Conservation (phyloP, 1,140 invertebrate species). For the Lysiphlebus fabarum region DNA sequence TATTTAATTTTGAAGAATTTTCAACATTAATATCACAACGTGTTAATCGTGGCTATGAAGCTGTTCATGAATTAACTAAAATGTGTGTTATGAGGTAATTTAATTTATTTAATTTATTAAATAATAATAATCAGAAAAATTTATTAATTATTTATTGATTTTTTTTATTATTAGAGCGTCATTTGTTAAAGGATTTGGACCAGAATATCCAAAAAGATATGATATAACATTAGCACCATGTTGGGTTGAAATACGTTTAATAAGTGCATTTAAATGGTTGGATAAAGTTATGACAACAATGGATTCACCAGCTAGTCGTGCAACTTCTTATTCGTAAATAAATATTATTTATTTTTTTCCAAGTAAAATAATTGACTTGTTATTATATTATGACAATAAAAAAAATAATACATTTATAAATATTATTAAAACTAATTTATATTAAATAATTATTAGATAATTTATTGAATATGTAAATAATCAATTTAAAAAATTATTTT, state of each 20-base stretch:
- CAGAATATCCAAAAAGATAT: conserved; percentile 88
- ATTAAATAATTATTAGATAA: no score
- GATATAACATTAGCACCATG: conserved; percentile 94
- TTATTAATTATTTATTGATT: conserved; percentile 16
- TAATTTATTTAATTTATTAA: not conserved
- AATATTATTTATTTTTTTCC: not conserved
- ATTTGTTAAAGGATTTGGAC: conserved; percentile 98
- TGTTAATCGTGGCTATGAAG: conserved; percentile 92
- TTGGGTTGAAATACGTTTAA: conserved; percentile 93
- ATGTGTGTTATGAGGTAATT: conserved; percentile 91
- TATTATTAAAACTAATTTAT: no score
- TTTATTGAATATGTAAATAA: no score
- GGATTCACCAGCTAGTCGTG: conserved; percentile 86
- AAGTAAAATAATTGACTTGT: no score
- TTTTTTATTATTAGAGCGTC: conserved; percentile 68
- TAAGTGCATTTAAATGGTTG: conserved; percentile 87
- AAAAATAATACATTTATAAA: no score
- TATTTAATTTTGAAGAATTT: conserved; percentile 97
- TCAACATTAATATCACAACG: conserved; percentile 88
- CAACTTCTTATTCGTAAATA: conserved; percentile 84
- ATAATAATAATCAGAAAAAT: no score
- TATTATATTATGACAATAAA: no score
- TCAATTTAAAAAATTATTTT: no score
- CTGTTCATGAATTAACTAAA: conserved; percentile 94
- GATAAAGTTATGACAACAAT: conserved; percentile 90